Evolutionary conservation across 1,140 invertebrate species (phyloP).

Genomic region (Temnothorax longispinosus): DNA sequence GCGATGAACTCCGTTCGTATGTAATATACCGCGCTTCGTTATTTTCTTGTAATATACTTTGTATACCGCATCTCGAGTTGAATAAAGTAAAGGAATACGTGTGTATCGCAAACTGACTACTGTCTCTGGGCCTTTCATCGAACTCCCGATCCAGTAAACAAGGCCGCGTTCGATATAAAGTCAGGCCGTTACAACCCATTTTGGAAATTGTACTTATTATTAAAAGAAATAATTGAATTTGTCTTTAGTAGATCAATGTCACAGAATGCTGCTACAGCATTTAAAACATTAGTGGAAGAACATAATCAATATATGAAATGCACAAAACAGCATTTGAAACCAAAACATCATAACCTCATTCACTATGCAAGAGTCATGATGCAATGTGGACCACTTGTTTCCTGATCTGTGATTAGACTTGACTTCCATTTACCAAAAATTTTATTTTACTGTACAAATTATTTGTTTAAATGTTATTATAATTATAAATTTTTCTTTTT

Average conservation of each 20-base stretch:
- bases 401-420: not conserved
- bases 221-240: constrained; percentile 23
- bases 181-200: not conserved
- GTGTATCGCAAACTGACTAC: no score
- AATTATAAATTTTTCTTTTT: no score
- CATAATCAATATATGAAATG: constrained; percentile 1
- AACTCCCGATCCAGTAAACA: no score
- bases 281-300: not conserved
- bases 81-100: no score
- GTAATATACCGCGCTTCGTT: no score
- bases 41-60: no score
- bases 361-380: not conserved
- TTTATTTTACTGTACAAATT: no score
- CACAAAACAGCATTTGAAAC: not conserved
- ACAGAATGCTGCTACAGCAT: not conserved
- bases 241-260: not conserved
- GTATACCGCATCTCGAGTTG: no score
- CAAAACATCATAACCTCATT: not conserved
- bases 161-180: no score
- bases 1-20: no score
- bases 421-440: not conserved
- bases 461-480: no score
- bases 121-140: no score
- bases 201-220: constrained; percentile 9
- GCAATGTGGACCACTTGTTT: constrained; percentile 7